A percentile compares a stretch with the other conserved stretches of the same genome.
These are phyloP conservation scores for Drymodes brunneopygia DNA, from an alignment of 2,113 vertebrate genomes.

Conservation along the genomic window DNA sequence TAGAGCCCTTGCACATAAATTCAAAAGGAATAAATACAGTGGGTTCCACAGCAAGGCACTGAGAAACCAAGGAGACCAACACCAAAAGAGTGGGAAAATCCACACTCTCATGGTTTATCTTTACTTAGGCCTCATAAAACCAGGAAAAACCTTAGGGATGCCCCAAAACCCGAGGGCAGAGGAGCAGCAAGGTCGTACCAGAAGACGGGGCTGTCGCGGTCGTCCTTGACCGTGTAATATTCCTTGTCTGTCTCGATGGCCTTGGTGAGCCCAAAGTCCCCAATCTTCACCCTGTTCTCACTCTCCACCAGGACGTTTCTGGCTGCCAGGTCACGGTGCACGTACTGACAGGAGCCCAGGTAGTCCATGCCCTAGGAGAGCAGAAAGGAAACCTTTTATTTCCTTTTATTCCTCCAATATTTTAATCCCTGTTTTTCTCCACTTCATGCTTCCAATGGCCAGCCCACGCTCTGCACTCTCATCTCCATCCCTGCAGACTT, in stretches of 20 bases:
- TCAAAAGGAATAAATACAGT: fast-evolving
- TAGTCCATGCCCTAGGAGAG: conserved; percentile 90
- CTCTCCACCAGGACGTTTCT: conserved; percentile 95
- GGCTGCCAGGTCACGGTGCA: conserved; percentile 94
- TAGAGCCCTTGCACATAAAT: fast-evolving
- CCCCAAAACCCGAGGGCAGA: too few relatives aligned
- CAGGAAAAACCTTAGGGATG: too few relatives aligned
- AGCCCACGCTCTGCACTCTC: background rate
- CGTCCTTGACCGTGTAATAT: conserved; percentile 95
- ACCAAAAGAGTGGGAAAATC: fast-evolving
- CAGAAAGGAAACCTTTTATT: background rate
- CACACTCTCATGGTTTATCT: too few relatives aligned
- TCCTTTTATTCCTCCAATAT: background rate
- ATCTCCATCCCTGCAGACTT: background rate
- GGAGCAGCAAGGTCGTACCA: conserved; percentile 72
- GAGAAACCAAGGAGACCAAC: background rate
- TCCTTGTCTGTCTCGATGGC: conserved; percentile 92
- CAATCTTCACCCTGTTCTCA: conserved; percentile 92
- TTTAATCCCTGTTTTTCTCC: background rate
- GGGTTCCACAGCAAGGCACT: background rate
- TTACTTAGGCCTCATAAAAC: too few relatives aligned
- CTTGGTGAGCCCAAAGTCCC: conserved; percentile 96
- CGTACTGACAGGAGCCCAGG: conserved; percentile 87
- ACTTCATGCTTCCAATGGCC: fast-evolving
- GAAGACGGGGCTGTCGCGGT: conserved; percentile 93